These are phyloP conservation scores for Eueremaeus valkanovi DNA, from an alignment of 2,888 invertebrate species.

Conservation along the genomic window DNA sequence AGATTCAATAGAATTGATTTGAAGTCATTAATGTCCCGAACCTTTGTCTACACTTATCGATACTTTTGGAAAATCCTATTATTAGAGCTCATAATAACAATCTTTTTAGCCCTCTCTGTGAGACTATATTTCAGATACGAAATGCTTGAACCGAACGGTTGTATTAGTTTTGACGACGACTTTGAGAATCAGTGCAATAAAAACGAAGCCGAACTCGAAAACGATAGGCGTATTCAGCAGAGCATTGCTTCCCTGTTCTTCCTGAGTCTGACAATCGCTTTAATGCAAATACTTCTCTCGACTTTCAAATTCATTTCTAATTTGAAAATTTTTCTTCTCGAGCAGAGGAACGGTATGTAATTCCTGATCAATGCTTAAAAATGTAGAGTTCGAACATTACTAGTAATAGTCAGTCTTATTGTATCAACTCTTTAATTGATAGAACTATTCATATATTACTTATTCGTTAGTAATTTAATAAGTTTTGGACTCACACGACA, in stretches of 20 bases:
- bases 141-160: constrained; percentile 16
- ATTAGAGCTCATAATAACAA: background rate
- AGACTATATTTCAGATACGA: background rate
- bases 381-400: too few relatives aligned
- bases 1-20: background rate
- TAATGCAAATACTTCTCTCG: constrained; percentile 2
- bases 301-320: constrained; percentile 3
- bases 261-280: background rate
- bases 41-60: background rate
- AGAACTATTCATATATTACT: too few relatives aligned
- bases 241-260: background rate
- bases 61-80: constrained; percentile 22
- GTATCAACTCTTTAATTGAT: too few relatives aligned
- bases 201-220: background rate
- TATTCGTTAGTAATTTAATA: too few relatives aligned
- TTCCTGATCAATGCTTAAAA: too few relatives aligned
- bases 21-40: background rate
- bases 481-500: too few relatives aligned
- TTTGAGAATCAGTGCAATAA: constrained; percentile 12
- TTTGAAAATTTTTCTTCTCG: background rate
- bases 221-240: background rate
- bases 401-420: too few relatives aligned
- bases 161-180: constrained; percentile 37
- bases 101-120: background rate
- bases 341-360: constrained; percentile 39